Evolutionary conservation across 1,140 invertebrate species (phyloP), one percentile per base, ranked within the genome.

Genomic region (Ostrea edulis): DNA sequence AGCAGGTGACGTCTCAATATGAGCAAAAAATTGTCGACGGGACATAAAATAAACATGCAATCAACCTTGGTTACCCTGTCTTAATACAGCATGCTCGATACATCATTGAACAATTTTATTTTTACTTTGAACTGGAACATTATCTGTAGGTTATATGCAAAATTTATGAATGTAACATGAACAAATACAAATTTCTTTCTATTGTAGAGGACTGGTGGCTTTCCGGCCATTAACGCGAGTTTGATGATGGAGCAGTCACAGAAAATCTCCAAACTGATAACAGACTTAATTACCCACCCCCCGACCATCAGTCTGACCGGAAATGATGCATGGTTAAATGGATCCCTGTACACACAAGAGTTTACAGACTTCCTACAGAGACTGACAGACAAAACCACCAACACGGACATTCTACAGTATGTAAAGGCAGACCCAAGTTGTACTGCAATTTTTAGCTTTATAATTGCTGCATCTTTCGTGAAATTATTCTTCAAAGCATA

Each of bases 261-360:
- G 68, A 9, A 29, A 25, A 77, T 77, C 9, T 77, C 68, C 14
- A 25, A 77, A 22, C 55, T 90, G 52, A 44, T 91, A 22, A 82
- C 65, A 20, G 82, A 86, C 22, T 25, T 90, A 1, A 71, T 86
- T 3, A 84, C 29, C 14, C 25, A 89, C 82, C 87, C 89, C 2
- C 90, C 90, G 22, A 84, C 54, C 8, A 84, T 91, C 12, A 87
- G 55, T 8, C 54, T 91, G n/a, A 84, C 65, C 25, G n/a, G 62
- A 55, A 83, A 82, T 55, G 54, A 87, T n/a, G 12, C 85, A 5
- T 91, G 89, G 90, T 85, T 88, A 77, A 87, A 88, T 58, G 55
- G 86, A 51, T 54, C 87, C 14, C 14, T 86, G 3, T 91, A 90
- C 29, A 58, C 58, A 29, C 35, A 81, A 29, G 62, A 82, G 65